These are phyloP conservation scores for Halcyon smyrnensis DNA, from an alignment of 2,797 vertebrate genomes.

Conservation along the genomic window DNA sequence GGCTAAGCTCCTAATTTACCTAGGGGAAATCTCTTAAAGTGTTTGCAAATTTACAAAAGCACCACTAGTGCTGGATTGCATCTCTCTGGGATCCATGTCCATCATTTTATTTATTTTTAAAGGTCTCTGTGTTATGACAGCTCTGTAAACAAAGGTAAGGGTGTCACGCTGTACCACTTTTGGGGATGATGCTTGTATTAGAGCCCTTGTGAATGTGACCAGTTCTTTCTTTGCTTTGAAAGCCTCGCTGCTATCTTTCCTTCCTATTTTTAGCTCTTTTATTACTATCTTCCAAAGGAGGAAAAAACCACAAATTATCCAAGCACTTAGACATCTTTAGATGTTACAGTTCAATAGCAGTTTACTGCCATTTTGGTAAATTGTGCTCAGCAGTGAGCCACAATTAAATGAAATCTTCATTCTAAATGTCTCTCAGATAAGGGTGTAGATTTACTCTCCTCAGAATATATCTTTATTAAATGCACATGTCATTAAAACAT, in stretches of 20 bases:
- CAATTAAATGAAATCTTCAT: slow-evolving; percentile 71
- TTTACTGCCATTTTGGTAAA: slow-evolving; percentile 72
- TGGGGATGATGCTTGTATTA: neutral
- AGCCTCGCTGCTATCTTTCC: neutral
- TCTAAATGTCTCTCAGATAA: slow-evolving; percentile 49
- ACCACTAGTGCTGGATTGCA: neutral
- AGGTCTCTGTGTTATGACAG: neutral
- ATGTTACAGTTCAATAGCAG: slow-evolving; percentile 68
- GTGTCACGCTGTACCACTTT: neutral
- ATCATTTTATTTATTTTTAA: neutral
- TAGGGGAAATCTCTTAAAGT: neutral
- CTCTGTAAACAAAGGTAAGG: neutral
- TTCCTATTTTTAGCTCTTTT: slow-evolving; percentile 37
- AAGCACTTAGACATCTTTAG: slow-evolving; percentile 66
- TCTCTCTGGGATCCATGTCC: neutral
- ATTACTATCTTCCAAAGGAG: slow-evolving; percentile 12
- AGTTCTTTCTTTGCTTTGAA: neutral
- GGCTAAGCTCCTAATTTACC: neutral
- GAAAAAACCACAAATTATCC: slow-evolving; percentile 53
- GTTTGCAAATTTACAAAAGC: neutral
- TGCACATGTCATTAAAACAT: slow-evolving; percentile 44
- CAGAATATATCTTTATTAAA: slow-evolving; percentile 64
- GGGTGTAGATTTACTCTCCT: slow-evolving; percentile 43
- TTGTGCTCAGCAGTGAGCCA: slow-evolving; percentile 66
- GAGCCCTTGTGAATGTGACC: neutral